Percentiles rank a stretch among this genome's conserved stretches.
These are phyloP conservation scores for Aselliscus stoliczkanus DNA, from an alignment of 2,797 vertebrate genomes.

Conservation along the genomic window DNA sequence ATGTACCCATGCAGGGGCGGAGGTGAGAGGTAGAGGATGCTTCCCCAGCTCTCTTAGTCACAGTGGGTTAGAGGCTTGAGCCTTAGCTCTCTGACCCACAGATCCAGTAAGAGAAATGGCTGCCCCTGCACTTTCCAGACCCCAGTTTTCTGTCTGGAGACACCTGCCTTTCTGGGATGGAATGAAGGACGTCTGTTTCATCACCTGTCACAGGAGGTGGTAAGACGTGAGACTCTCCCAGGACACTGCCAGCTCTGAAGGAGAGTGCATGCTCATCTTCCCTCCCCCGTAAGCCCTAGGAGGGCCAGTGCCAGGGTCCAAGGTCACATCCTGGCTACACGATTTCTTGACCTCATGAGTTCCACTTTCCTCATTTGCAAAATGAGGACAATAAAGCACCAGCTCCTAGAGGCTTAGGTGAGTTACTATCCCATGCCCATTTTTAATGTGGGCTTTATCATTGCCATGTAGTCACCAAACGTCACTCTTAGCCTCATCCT, in stretches of 20 bases:
- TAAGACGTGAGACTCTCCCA: neutral
- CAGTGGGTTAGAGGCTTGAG: neutral
- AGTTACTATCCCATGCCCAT: fast-evolving
- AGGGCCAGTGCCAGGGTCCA: neutral
- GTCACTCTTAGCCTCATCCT: neutral
- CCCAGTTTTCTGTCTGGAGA: neutral
- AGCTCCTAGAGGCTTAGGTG: neutral
- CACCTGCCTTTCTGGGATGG: too few relatives aligned
- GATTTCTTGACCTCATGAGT: neutral
- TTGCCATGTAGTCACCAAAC: neutral
- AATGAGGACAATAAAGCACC: neutral
- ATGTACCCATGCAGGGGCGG: neutral
- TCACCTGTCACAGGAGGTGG: neutral
- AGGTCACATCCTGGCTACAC: neutral
- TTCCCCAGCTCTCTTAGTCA: neutral
- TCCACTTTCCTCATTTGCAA: neutral
- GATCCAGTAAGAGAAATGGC: neutral
- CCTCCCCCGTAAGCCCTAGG: neutral
- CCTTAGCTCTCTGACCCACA: neutral
- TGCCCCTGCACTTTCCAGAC: too few relatives aligned
- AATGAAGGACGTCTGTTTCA: neutral
- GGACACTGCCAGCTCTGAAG: neutral
- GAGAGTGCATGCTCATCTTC: fast-evolving
- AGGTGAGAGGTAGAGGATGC: neutral
- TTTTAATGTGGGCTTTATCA: neutral